These are phyloP conservation scores for Bubalus kerabau DNA, from an alignment of 2,113 vertebrate genomes.

Conservation along the genomic window DNA sequence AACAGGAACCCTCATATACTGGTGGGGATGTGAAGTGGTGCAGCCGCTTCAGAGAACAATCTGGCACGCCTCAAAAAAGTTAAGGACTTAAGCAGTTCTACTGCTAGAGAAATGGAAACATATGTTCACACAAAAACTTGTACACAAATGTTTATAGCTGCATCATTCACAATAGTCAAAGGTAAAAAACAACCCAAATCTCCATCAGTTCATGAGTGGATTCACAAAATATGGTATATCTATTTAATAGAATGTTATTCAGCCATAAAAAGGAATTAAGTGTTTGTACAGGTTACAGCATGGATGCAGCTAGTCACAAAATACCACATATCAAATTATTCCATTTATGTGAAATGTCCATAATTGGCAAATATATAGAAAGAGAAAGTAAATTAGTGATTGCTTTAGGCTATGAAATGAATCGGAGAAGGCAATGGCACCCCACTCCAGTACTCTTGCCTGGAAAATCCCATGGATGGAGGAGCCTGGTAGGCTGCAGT, in stretches of 20 bases:
- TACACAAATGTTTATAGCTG: not conserved
- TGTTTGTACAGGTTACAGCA: not conserved
- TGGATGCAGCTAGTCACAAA: not conserved
- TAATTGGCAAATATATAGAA: not conserved
- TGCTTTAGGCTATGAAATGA: not conserved
- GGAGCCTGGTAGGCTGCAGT: too few relatives aligned
- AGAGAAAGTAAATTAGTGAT: not conserved
- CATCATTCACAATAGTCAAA: not conserved
- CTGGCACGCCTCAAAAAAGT: not conserved
- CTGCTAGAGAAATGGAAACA: not conserved
- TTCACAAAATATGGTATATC: not conserved
- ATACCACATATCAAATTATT: not conserved
- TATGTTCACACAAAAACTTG: not conserved
- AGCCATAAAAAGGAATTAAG: not conserved
- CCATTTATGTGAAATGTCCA: not conserved
- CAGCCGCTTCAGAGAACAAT: not conserved
- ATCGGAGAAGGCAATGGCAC: too few relatives aligned
- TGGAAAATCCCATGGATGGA: too few relatives aligned
- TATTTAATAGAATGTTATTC: not conserved
- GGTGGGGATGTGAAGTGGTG: not conserved
- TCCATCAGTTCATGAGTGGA: not conserved
- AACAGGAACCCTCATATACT: not conserved
- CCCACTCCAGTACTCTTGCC: too few relatives aligned
- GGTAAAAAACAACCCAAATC: not conserved
- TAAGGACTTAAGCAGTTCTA: not conserved